Base-by-base conservation (phyloP, 37 sponge, comb jelly and placozoan genomes). In the Spongilla lacustris region DNA sequence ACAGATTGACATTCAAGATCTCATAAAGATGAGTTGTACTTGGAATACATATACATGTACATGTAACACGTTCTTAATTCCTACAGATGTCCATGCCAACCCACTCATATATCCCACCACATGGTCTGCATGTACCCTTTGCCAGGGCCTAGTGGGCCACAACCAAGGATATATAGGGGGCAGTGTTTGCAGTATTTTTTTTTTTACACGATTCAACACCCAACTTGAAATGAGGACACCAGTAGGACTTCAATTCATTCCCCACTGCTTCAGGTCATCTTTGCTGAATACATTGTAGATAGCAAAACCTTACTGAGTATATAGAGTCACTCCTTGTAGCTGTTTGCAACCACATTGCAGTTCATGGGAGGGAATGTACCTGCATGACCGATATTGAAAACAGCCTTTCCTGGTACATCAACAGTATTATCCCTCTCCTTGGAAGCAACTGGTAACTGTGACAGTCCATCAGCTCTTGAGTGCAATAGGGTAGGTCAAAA, bases 391-490 rank as follows among this genome's bases (percentile, higher is more conserved):
- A 83, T 34, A 66, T 83, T 83, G 73, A 83, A 83, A 41, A 77
- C 2, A 8, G 19, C 36, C 2, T 31, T 23, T 26, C 27, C 36
- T 11, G 27, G 58, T 58, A 58, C 58, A 58, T 58, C 22, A 27
- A 19, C 6, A 9, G 4, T 70, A 17, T 46, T 2, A 9, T 27
- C 58, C 26, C 28, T 17, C 6, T 26, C 14, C 24, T 58, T 71
- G 9, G 32, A 36, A 19, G 71, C 29, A 10, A 84, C 80, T 58
- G 80, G 86, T 2, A 90, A 36, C 23, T 83, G 77, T n/a, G 86
- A 90, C 26, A 85, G 58, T 0, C 67, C 82, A 90, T 90, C 91
- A 21, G 87, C 86, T 74, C 85, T 90, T 68, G 68, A 32, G 83
- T 89, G 90, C 22, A 50, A 34, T 11, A 17, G 33, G 36, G 86